Evolutionary conservation across 1,140 invertebrate species (phyloP).

Genomic region (Megathymus violae): DNA sequence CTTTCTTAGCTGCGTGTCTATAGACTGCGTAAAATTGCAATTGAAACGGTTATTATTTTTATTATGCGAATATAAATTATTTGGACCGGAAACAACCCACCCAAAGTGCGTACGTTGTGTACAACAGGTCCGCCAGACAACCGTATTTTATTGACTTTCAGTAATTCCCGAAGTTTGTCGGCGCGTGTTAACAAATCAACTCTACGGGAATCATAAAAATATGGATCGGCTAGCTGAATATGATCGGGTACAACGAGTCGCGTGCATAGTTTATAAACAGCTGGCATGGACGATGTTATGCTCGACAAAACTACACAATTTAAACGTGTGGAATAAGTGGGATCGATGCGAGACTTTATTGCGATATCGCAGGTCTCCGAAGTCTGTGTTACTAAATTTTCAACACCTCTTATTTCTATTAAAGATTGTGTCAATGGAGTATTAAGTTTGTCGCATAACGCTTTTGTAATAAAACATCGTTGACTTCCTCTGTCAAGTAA

Average conservation of each 20-base stretch:
- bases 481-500: conserved; percentile 42
- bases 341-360: conserved; percentile 28
- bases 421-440: conserved; percentile 40
- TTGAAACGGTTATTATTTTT: not conserved
- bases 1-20: conserved; percentile 1
- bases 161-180: conserved; percentile 41
- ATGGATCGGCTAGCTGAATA: conserved; percentile 2
- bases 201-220: not conserved
- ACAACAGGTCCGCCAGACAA: conserved; percentile 40
- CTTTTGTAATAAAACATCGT: conserved; percentile 41
- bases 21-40: conserved; percentile 4
- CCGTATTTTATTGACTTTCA: conserved; percentile 19
- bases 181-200: conserved; percentile 41
- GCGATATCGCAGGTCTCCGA: conserved; percentile 37
- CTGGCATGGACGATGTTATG: conserved; percentile 22
- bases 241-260: not conserved
- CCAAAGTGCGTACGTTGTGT: conserved; percentile 39
- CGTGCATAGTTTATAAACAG: conserved; percentile 18
- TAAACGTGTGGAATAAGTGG: conserved; percentile 25
- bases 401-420: conserved; percentile 39
- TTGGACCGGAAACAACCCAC: conserved; percentile 36
- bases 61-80: not conserved
- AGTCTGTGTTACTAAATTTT: conserved; percentile 35
- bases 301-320: conserved; percentile 35
- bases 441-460: conserved; percentile 38